Conservation (phyloP, 1,140 invertebrate species). For the Drosophila novamexicana region DNA sequence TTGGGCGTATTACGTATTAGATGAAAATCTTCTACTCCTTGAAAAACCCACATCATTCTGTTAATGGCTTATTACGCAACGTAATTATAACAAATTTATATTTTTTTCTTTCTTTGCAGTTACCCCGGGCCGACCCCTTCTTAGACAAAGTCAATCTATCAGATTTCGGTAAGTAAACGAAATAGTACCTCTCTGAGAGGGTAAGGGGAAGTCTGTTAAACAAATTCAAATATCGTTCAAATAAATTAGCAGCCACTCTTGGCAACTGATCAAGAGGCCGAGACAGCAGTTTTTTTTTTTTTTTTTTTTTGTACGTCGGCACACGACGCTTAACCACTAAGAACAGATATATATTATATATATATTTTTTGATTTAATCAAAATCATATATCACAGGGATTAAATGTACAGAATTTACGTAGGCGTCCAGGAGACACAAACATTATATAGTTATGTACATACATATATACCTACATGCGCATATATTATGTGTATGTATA, state of each 20-base stretch:
- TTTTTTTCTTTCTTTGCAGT: constrained; percentile 86
- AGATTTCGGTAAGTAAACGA: constrained; percentile 90
- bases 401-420: constrained; percentile 31
- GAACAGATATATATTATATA: constrained; percentile 8
- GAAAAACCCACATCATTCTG: too few species aligned
- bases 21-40: too few species aligned
- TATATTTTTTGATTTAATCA: constrained; percentile 44
- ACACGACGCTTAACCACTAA: constrained; percentile 55
- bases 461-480: constrained; percentile 4
- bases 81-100: constrained; percentile 12
- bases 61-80: too few species aligned
- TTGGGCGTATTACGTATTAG: too few species aligned
- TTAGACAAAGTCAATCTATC: constrained; percentile 93
- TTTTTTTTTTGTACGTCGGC: constrained; percentile 23
- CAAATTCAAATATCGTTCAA: constrained; percentile 41
- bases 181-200: not conserved
- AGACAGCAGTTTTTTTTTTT: not conserved
- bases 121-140: constrained; percentile 95
- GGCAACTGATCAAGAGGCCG: constrained; percentile 57
- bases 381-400: constrained; percentile 44
- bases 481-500: constrained; percentile 2
- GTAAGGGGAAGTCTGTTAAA: constrained; percentile 8
- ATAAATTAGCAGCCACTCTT: constrained; percentile 63
- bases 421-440: constrained; percentile 11
- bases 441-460: not conserved